phyloP scores from a whole-genome alignment of 1,140 invertebrate genomes.

The Drosophila sproati region DNA sequence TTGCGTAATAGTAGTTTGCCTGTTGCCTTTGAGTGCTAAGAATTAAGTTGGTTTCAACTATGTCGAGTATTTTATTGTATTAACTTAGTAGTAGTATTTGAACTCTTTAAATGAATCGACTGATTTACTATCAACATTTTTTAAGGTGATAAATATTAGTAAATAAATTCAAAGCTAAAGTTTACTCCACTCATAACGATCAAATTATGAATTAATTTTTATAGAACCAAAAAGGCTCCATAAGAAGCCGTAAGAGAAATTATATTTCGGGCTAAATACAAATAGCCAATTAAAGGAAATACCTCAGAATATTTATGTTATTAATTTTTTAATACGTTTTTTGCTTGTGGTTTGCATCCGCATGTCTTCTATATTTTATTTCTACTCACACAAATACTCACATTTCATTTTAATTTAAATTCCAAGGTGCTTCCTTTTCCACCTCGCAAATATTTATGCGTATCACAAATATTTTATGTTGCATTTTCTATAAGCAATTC shows the following conservation, averaged over 20 bases:
- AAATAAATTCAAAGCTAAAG: too few species aligned
- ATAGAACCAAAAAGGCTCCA: too few species aligned
- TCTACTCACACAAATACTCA: neutral
- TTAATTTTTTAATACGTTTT: neutral
- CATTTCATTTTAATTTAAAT: constrained; percentile 8
- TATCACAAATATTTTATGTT: constrained; percentile 80
- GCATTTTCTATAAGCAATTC: constrained; percentile 72
- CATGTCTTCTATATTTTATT: neutral
- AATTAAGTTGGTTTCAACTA: constrained; percentile 2
- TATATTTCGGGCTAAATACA: too few species aligned
- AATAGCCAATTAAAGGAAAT: too few species aligned
- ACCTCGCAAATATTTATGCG: constrained; percentile 69
- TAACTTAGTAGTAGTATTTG: too few species aligned
- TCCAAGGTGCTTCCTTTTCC: neutral
- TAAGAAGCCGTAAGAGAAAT: too few species aligned
- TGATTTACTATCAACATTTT: too few species aligned
- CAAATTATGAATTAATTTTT: too few species aligned
- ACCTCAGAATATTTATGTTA: neutral
- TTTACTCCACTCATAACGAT: too few species aligned
- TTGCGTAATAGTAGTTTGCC: neutral
- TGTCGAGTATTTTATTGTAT: neutral
- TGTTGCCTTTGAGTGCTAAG: neutral
- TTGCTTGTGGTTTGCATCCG: neutral
- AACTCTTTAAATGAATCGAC: neutral
- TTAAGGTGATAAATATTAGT: too few species aligned